Conservation (phyloP, 2,888 invertebrate genomes). For the Andrena hattorfiana region DNA sequence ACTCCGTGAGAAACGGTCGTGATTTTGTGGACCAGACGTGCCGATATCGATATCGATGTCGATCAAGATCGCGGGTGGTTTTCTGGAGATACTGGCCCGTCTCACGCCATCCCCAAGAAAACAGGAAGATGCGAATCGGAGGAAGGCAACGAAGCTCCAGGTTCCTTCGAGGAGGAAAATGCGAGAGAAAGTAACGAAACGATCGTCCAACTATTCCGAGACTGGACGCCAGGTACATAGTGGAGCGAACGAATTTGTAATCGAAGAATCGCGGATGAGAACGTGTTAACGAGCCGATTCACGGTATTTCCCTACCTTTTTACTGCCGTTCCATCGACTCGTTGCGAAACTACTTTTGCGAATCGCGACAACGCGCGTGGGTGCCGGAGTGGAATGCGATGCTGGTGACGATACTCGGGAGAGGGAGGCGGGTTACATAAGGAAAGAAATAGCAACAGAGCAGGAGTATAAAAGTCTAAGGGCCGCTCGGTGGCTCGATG, state of each 20-base stretch:
- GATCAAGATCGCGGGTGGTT: slow-evolving; percentile 44
- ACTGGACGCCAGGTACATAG: slow-evolving; percentile 4
- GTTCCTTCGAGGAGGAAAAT: not conserved
- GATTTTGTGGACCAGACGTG: not conserved
- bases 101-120: slow-evolving; percentile 62
- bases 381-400: slow-evolving; percentile 48
- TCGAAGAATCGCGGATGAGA: not conserved
- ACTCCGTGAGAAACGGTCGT: slow-evolving; percentile 3
- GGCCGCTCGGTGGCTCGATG: not conserved
- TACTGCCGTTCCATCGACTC: no score
- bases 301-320: no score
- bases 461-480: slow-evolving; percentile 2
- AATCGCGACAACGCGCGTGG: not conserved
- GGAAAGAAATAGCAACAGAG: slow-evolving; percentile 36
- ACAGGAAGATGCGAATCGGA: not conserved
- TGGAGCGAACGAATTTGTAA: not conserved
- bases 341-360: not conserved
- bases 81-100: slow-evolving; percentile 45
- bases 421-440: slow-evolving; percentile 53
- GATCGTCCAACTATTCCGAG: not conserved
- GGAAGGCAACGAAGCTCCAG: not conserved
- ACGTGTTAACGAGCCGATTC: no score
- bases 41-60: slow-evolving; percentile 39
- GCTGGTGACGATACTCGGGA: not conserved
- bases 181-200: not conserved